Base-by-base conservation (phyloP, 2,888 invertebrate genomes). In the Scaptomyza reducta region DNA sequence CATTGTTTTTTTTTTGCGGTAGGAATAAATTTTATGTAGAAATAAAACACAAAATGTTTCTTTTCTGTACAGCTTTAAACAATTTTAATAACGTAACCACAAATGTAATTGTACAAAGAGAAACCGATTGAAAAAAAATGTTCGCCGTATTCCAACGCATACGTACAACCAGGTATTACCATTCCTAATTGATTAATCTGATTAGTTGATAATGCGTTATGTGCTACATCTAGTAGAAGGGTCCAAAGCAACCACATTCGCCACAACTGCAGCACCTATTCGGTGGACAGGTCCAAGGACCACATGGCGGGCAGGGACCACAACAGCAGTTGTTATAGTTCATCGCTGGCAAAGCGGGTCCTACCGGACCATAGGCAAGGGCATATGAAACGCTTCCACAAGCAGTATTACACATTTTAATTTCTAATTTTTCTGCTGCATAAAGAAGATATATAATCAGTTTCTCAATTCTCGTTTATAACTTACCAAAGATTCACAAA, bases 231-330 rank as follows among this genome's bases (percentile, higher is more conserved):
- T 53, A 84, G 33, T 84, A 84, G 45, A 77, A 84, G 5, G 83
- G 83, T 53, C 83, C 83, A 33, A 84, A 84, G 66, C 88, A 88
- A 0, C 83, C 83, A 11, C 68, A n/a, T 50, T 84, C 83, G 0
- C 74, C 68, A 40, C 83, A 79, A 29, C 68, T 64, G 6, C 70
- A 40, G 42, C 83, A 84, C 40, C 73, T 73, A 16, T 84, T 84
- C 0, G 87, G 83, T 0, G 83, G 76, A 27, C 87, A 86, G 0
- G 87, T 88, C 88, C 88, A 88, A 9, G 83, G 83, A 14, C 83
- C 83, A 33, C 83, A 84, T 2, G 88, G 88, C 1, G 80, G 81
- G n/a, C 67, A 61, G 10, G 83, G 87, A 5, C 83, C 87, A 10
- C 73, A 59, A 6, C 87, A 85, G 59, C 88, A 88, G 22, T 66